Evolutionary conservation across 1,140 invertebrate species (phyloP), one percentile per base, ranked within the genome.

Genomic region (Drosophila tsacasi): DNA sequence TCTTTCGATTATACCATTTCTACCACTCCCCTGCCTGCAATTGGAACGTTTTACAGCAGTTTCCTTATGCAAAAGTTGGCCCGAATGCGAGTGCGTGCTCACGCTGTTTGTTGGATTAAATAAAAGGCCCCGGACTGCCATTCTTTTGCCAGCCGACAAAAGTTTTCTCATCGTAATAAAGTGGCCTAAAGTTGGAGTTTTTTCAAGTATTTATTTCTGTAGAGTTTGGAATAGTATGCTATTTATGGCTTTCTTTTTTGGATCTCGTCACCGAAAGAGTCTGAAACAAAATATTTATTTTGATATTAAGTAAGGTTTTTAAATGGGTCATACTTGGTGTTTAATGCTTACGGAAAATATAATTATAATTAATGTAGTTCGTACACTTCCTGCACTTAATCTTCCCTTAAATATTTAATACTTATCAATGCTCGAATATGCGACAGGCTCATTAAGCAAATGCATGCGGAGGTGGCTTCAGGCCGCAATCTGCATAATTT

Each of bases 31-130:
- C 55, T 49, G 59, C 66, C 58, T 73, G 76, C 61, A 83, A 87
- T 83, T 78, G 82, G 61, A 81, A 64, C 73, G 74, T 72, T 73
- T 86, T 87, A 86, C 76, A 87, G 79, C 83, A 80, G 50, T 83
- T 84, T 68, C 75, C 68, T 84, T 84, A 78, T 83, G 73, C 80
- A 79, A 89, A 89, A 89, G 81, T 90, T 89, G 13, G 54, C n/a
- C 46, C 32, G 9, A 57, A 39, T 57, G 54, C 64, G 49, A 54
- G 79, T 87, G 83, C 83, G 83, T 89, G 83, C 73, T 63, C 46
- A 35, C 44, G 27, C 46, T 44, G 47, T 59, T n/a, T 35, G 50
- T 50, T 35, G 49, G 62, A 37, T 76, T 60, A 85, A 73, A 76
- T 76, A 76, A 79, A 72, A 74, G 64, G 54, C 74, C 52, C 47